Base-by-base conservation (phyloP, 2,797 vertebrate genomes). In the Tolypeutes matacus region DNA sequence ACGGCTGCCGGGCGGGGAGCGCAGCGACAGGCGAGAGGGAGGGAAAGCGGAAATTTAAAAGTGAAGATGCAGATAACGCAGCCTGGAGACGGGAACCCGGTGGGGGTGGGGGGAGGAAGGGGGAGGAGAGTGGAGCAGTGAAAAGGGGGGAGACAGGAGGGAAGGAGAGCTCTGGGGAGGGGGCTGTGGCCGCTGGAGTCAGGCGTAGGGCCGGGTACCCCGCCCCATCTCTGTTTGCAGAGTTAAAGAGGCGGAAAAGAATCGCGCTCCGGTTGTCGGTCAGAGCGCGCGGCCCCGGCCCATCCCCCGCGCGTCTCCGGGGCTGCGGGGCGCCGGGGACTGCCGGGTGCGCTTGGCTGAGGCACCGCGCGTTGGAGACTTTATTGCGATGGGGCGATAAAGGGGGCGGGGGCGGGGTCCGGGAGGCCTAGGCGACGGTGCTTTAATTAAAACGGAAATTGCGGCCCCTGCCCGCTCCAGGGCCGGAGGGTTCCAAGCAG, bases 401-500 rank as follows among this genome's bases (percentile, higher is more conserved):
- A 98, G 96, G 98, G 98, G 98, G 98, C 98, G 98, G 98, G 98
- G 98, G 98, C 83, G 23, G 87, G 75, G 92, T 95, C 95, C 82
- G 11, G 34, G 91, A 58, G 92, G 93, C 96, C 94, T 80, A 56
- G 98, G 98, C 98, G 95, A 89, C 96, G 14, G 93, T 92, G 94
- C 99, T 99, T 99, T 99, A 99, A 99, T 99, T 99, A 99, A 99
- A 99, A 99, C 99, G 99, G 99, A 99, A 99, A 99, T 99, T 99
- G 99, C 99, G 98, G 99, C 99, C 99, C 98, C 99, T 99, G 99
- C 99, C 99, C 98, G 99, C 98, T 98, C 80, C 9, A 89, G 91
- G 96, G 77, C 93, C 86, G 65, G 72, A 96, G 96, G 96, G 96
- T 93, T 96, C 92, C 92, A 34, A 77, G 96, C 85, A 10, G 92